Evolutionary conservation across 2,797 vertebrate species (phyloP).

Genomic region (Scolopax rusticola): DNA sequence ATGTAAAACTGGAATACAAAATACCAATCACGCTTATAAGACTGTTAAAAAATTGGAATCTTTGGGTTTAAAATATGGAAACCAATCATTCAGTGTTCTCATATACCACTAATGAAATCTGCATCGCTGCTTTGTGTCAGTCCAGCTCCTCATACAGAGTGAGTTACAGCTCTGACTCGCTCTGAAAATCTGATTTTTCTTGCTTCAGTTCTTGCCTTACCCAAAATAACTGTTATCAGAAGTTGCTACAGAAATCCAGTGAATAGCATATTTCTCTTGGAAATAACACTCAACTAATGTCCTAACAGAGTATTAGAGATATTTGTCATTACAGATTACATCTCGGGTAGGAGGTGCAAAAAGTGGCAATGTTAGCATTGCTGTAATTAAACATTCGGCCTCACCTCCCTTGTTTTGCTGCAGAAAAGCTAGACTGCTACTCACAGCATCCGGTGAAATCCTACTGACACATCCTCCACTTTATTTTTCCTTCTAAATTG

Average conservation of each 20-base stretch:
- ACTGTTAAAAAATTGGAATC: not conserved
- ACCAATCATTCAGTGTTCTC: not conserved
- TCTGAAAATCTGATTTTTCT: not conserved
- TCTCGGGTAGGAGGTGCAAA: not conserved
- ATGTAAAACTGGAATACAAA: not conserved
- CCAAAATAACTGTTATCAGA: not conserved
- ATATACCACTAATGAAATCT: not conserved
- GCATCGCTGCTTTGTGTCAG: not conserved
- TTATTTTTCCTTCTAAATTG: not conserved
- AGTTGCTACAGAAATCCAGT: not conserved
- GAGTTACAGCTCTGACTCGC: not conserved
- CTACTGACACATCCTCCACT: not conserved
- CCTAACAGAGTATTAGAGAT: not conserved
- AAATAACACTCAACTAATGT: not conserved
- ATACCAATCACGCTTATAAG: accelerated
- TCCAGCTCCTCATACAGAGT: not conserved
- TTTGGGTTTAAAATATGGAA: not conserved
- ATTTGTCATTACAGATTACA: not conserved
- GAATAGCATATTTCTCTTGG: not conserved
- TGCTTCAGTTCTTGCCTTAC: not conserved
- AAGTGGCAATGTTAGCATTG: not conserved
- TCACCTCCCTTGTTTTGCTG: not conserved
- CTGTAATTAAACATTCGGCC: not conserved
- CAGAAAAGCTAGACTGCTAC: not conserved
- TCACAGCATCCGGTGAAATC: not conserved